Evolutionary conservation across 2,113 vertebrate species (phyloP), one percentile per base, ranked within the genome.

Genomic region (Sphyrna mokarran): DNA sequence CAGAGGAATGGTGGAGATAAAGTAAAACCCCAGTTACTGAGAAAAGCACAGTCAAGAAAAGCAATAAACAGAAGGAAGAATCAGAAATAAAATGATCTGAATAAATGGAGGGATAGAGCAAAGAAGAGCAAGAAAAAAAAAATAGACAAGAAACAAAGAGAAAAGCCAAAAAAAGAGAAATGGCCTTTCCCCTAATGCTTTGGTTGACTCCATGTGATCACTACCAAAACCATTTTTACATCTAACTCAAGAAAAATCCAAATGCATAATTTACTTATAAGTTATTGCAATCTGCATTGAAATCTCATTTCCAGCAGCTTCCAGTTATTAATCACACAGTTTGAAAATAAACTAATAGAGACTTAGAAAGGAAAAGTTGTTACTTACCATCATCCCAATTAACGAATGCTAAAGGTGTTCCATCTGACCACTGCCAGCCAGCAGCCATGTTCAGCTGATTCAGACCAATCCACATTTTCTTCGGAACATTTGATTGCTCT

Each of bases 401-500:
- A 95, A 99, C 96, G 96, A 98, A 97, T 86, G 97, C 97, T 93
- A 99, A 96, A 16, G 99, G 98, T 9, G 97, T 98, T 96, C 98
- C 98, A 86, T 99, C 98, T 11, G 99, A 99, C 99, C 99, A 99
- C 97, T 99, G 99, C 99, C 99, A 99, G 33, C 99, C 99, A 95
- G 98, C 98, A 96, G 98, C 97, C 95, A 97, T 95, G 5, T 99
- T 99, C 95, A 99, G 96, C 58, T 99, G 98, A 97, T 99, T 99
- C 96, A 99, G 97, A 78, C 99, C 99, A 95, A 99, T 98, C 99
- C 99, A 99, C 97, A 99, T 98, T 96, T 96, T 96, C 95, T 97
- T 97, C 0, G 98, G 97, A 72, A 98, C 96, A 48, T 40, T 97
- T 69, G 63, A 16, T 58, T 96, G 33, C 96, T 61, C 93, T 96